Evolutionary conservation across 2,113 vertebrate species (phyloP), one percentile per base, ranked within the genome.

Genomic region (Romanogobio albipinnatus): DNA sequence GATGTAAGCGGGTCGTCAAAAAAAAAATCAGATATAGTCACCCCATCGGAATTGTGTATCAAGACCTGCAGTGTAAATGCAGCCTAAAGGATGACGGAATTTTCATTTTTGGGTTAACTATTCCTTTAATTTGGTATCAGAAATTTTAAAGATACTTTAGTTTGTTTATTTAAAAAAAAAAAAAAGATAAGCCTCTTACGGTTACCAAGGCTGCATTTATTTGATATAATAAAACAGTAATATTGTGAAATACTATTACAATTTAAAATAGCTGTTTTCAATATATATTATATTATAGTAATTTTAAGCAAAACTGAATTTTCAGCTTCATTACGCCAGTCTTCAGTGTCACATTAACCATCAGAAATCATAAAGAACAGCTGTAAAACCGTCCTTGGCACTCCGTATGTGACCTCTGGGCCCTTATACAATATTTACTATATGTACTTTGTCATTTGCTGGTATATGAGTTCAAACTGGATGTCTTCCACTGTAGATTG

Each of bases 391-490:
- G 24, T 53, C 73, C 73, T 51, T 53, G 74, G 49, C 47, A 5
- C 47, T 33, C 9, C 10, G 0, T 59, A 36, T 76, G 26, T 76
- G 51, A 58, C 75, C 51, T 58, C 75, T 33, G 17, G 19, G 51
- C 53, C 15, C 53, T 59, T 43, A 13, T 49, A 47, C 26, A 79
- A 58, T 64, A 79, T 79, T 62, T 79, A 62, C n/a, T 11, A 22
- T 68, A 47, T 13, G 36, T 81, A 9, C 24, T 53, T 33, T 76
- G 70, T 70, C 71, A 45, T 70, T 81, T 74, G 24, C 47, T 68
- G 47, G 11, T 45, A 36, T 51, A 73, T 22, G 58, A 45, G 66
- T 47, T 58, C 49, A 83, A 45, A 82, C 22, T 73, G 17, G 26
- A 77, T 26, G 73, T 81, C 64, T 53, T 78, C 33, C 70, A 36